Base-by-base conservation (phyloP, 2,888 invertebrate species). In the Sphaeridia pumilis region DNA sequence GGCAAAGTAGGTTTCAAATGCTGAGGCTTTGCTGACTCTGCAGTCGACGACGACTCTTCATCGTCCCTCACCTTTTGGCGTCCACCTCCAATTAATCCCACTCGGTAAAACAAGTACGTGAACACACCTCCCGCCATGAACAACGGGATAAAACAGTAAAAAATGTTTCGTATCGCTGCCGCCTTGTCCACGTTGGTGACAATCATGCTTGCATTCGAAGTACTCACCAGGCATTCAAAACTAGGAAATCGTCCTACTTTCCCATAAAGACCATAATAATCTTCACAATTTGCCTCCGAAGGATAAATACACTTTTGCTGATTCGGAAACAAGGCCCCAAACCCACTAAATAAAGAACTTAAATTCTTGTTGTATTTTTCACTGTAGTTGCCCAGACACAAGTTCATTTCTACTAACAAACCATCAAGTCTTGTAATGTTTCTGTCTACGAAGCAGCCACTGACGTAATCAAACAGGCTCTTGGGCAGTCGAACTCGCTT, bases 291-390 rank as follows among this genome's bases (percentile, higher is more conserved):
- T 25, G 54, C 58, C 27, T 63, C 63, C 4, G 58, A 63, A 20
- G 64, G 64, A 41, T 65, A 65, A 2, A 65, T 59, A 49, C 64
- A 65, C 28, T 63, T 63, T 47, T 65, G 61, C 24, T 56, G 60
- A 45, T 65, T 65, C 10, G 64, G 64, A 46, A 60, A 57, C n/a
- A 65, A 51, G 12, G 58, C 57, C 1, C 59, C 64, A 14, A 60
- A 56, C 17, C 59, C 61, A 17, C 10, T 38, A 17, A 17, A 20
- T 17, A 38, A 20, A 20, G 38, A 7, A 14, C 20, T 38, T 38
- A 38, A 38, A 17, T 38, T 38, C 20, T 14, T 38, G 5, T 38
- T 38, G 17, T 38, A 17, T 17, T 17, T 38, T 17, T 17, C 7
- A 38, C 38, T 38, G 20, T 17, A 38, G 20, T 38, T 38, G 5